phyloP scores from a whole-genome alignment of 2,113 vertebrate species.

The Trogon surrucura region DNA sequence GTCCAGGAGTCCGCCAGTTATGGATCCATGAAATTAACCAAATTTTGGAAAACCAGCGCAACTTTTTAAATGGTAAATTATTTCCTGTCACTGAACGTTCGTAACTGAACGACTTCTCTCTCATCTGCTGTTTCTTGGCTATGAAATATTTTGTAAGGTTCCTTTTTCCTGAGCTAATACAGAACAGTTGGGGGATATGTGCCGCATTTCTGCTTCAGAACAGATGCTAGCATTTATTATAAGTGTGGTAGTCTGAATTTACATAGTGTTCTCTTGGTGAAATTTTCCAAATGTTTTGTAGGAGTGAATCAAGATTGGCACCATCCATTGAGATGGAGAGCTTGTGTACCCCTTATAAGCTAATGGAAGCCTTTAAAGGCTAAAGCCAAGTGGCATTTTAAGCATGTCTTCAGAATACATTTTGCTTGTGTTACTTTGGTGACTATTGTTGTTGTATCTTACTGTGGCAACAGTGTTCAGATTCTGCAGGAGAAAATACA shows the following conservation, averaged over 20 bases:
- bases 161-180: not conserved
- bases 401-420: not conserved
- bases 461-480: not conserved
- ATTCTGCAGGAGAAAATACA: not conserved
- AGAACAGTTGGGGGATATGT: conserved; percentile 19
- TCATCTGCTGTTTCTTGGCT: conserved; percentile 28
- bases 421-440: not conserved
- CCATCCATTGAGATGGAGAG: not conserved
- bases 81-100: not conserved
- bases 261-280: conserved; percentile 40
- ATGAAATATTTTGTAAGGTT: not conserved
- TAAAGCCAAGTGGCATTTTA: not conserved
- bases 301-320: conserved; percentile 36
- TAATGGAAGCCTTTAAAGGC: conserved; percentile 2
- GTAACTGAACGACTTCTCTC: not conserved
- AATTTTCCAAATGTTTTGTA: conserved; percentile 62
- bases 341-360: not conserved
- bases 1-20: conserved; percentile 86
- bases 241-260: conserved; percentile 15
- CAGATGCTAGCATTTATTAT: conserved; percentile 54
- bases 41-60: conserved; percentile 98
- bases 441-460: not conserved
- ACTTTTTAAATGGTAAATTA: conserved; percentile 95
- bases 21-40: conserved; percentile 98
- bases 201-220: not conserved